Evolutionary conservation across 2,888 invertebrate species (phyloP).

Genomic region (Tetanocera ferruginea): DNA sequence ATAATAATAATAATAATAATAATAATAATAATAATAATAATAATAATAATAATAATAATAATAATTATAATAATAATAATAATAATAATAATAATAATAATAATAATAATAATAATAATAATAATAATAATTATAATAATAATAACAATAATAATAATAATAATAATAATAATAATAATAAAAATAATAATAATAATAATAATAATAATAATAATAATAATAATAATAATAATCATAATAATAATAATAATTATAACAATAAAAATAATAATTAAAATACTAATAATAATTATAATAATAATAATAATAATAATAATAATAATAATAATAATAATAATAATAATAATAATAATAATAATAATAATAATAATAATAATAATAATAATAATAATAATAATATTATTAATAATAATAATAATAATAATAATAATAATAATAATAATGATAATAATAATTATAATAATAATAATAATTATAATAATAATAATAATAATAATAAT

Average conservation of each 20-base stretch:
- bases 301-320: constrained; percentile 3
- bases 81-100: too few relatives aligned
- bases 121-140: too few relatives aligned
- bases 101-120: too few relatives aligned
- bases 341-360: neutral
- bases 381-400: neutral
- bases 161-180: too few relatives aligned
- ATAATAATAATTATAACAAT: neutral
- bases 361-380: neutral
- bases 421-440: constrained; percentile 3
- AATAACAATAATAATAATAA: too few relatives aligned
- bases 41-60: too few relatives aligned
- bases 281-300: neutral
- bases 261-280: neutral
- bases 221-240: too few relatives aligned
- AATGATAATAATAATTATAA: neutral
- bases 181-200: too few relatives aligned
- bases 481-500: neutral
- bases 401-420: neutral
- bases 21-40: too few relatives aligned
- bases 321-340: constrained; percentile 3
- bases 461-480: neutral
- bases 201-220: too few relatives aligned
- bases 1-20: too few relatives aligned
- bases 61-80: too few relatives aligned